phyloP scores from a whole-genome alignment of 1,140 invertebrate genomes.

The Solenopsis fugax region DNA sequence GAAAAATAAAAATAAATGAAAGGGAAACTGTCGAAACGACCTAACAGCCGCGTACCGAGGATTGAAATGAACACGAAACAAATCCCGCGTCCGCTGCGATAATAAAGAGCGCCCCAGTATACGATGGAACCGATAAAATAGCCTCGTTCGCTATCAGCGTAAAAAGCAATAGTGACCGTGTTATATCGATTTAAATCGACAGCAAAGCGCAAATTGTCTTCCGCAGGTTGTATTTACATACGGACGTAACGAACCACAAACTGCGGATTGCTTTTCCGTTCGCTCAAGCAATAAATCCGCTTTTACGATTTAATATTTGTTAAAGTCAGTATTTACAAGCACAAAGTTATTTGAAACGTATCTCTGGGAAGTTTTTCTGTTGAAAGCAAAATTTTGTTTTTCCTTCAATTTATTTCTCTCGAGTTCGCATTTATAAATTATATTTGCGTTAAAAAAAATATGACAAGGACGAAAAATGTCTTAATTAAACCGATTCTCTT shows the following conservation, averaged over 20 bases:
- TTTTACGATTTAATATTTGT: constrained; percentile 37
- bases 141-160: constrained; percentile 27
- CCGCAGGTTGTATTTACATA: constrained; percentile 32
- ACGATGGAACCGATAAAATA: background rate
- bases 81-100: constrained; percentile 14
- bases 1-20: constrained; percentile 4
- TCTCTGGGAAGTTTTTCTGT: background rate
- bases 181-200: constrained; percentile 42
- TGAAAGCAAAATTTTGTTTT: background rate
- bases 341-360: background rate
- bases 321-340: background rate
- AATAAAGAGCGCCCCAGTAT: constrained; percentile 19
- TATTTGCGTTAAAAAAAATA: background rate
- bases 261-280: constrained; percentile 25
- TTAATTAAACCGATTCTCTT: background rate
- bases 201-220: constrained; percentile 37
- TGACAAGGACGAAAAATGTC: background rate
- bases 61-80: constrained; percentile 30
- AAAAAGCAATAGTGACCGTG: constrained; percentile 24
- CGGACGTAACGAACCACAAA: constrained; percentile 41
- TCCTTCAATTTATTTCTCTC: background rate
- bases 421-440: background rate
- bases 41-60: background rate
- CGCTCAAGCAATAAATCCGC: background rate
- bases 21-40: background rate